phyloP scores from a whole-genome alignment of 2,888 invertebrate species.

The Malacosoma neustria region DNA sequence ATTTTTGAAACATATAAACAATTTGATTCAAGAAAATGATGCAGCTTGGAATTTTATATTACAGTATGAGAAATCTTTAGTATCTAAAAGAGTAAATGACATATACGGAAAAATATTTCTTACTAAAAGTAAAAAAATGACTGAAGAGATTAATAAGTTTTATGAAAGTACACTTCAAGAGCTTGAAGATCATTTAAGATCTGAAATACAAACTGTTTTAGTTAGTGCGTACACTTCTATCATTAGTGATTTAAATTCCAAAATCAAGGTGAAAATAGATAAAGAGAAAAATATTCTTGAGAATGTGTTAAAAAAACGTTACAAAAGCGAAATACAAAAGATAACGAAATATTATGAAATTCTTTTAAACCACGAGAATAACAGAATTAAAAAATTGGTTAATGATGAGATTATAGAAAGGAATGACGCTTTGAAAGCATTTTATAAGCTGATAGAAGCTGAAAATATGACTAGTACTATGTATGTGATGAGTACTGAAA shows the following conservation, averaged over 20 bases:
- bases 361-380: constrained; percentile 40
- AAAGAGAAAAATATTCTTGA: constrained; percentile 36
- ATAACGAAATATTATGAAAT: constrained; percentile 47
- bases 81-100: constrained; percentile 33
- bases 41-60: constrained; percentile 46
- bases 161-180: constrained; percentile 49
- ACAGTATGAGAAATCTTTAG: constrained; percentile 32
- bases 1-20: constrained; percentile 29
- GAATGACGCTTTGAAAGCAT: constrained; percentile 49
- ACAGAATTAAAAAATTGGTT: constrained; percentile 33
- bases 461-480: constrained; percentile 51
- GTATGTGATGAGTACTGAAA: constrained; percentile 56
- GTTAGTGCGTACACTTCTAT: constrained; percentile 34
- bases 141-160: constrained; percentile 39
- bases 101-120: constrained; percentile 37
- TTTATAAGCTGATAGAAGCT: constrained; percentile 43
- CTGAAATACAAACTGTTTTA: constrained; percentile 36
- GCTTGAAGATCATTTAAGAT: constrained; percentile 40
- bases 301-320: constrained; percentile 29
- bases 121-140: constrained; percentile 42
- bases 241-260: constrained; percentile 37
- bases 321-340: constrained; percentile 37
- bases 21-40: constrained; percentile 42
- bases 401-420: constrained; percentile 36
- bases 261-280: constrained; percentile 40